A percentile compares a stretch with the other conserved stretches of the same genome.
These are phyloP conservation scores for Chouioia cunea DNA, from an alignment of 2,888 invertebrate species.

Conservation along the genomic window DNA sequence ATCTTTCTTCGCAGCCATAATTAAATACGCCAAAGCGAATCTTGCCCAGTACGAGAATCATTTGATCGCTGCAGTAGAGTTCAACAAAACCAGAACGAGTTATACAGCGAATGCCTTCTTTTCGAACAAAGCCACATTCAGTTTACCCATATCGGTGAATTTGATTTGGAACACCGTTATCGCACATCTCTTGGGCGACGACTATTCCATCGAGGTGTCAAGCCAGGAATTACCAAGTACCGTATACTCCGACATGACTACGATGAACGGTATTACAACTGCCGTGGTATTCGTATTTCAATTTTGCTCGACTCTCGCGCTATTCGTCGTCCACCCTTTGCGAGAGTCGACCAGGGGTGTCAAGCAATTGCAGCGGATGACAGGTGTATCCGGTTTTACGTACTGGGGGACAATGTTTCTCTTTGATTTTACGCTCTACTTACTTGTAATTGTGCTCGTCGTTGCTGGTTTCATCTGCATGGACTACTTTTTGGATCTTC, in stretches of 20 bases:
- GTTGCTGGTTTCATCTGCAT: conserved; percentile 53
- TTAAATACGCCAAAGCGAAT: conserved; percentile 63
- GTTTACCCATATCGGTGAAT: conserved; percentile 72
- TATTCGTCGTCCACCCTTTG: conserved; percentile 75
- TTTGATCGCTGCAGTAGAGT: conserved; percentile 70
- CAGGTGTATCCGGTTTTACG: conserved; percentile 72
- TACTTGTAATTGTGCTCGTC: conserved; percentile 56
- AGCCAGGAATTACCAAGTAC: conserved; percentile 56
- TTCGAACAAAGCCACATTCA: conserved; percentile 71
- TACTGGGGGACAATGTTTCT: conserved; percentile 77
- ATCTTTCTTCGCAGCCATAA: conserved; percentile 65
- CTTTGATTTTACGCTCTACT: conserved; percentile 71
- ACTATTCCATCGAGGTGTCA: conserved; percentile 57
- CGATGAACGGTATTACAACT: conserved; percentile 47
- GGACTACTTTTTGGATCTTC: conserved; percentile 55
- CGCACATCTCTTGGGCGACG: conserved; percentile 52
- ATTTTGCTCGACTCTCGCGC: conserved; percentile 59
- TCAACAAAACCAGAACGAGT: conserved; percentile 55
- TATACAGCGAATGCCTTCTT: conserved; percentile 66
- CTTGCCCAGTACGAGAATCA: conserved; percentile 69
- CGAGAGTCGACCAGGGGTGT: conserved; percentile 75
- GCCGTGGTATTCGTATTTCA: conserved; percentile 48
- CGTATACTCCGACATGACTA: conserved; percentile 11
- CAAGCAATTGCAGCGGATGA: conserved; percentile 78
- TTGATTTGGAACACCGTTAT: conserved; percentile 69